Percentiles rank a stretch among this genome's conserved stretches.
Evolutionary conservation across 2,888 invertebrate genomes (phyloP).

Genomic region (Acanthosepion pharaonis): DNA sequence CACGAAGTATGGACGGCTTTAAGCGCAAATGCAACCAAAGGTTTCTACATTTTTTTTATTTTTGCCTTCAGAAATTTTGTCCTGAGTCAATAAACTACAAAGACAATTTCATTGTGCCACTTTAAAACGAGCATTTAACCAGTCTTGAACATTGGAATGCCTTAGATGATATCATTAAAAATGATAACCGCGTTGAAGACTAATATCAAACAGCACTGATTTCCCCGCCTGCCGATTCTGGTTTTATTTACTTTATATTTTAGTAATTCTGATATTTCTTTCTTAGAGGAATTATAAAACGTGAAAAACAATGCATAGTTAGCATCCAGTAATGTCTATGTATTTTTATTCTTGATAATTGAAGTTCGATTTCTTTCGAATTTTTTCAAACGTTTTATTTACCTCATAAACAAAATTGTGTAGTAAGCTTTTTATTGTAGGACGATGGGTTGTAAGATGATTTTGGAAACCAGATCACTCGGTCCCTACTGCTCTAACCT

Average conservation of each 20-base stretch:
- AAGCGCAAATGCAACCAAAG: not conserved
- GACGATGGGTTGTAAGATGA: too few species aligned
- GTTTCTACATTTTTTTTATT: not conserved
- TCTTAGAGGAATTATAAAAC: too few species aligned
- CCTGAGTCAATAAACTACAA: slow-evolving; percentile 17
- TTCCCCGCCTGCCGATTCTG: not conserved
- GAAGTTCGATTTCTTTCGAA: too few species aligned
- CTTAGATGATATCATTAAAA: not conserved
- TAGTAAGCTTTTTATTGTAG: too few species aligned
- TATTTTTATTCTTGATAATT: too few species aligned
- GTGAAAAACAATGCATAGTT: too few species aligned
- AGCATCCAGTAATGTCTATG: too few species aligned
- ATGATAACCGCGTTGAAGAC: not conserved
- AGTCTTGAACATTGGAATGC: not conserved
- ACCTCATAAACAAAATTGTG: too few species aligned
- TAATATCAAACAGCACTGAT: not conserved
- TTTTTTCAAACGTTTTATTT: too few species aligned
- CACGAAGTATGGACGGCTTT: not conserved
- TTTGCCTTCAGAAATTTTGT: not conserved
- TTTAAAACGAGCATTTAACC: not conserved
- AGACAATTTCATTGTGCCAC: not conserved
- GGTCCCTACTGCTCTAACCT: too few species aligned
- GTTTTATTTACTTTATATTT: not conserved
- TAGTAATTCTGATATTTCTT: not conserved
- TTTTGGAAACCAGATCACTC: too few species aligned